A percentile compares a stretch with the other conserved stretches of the same genome.
These are phyloP conservation scores for Torymus texanus DNA, from an alignment of 2,888 invertebrate species.

Conservation along the genomic window DNA sequence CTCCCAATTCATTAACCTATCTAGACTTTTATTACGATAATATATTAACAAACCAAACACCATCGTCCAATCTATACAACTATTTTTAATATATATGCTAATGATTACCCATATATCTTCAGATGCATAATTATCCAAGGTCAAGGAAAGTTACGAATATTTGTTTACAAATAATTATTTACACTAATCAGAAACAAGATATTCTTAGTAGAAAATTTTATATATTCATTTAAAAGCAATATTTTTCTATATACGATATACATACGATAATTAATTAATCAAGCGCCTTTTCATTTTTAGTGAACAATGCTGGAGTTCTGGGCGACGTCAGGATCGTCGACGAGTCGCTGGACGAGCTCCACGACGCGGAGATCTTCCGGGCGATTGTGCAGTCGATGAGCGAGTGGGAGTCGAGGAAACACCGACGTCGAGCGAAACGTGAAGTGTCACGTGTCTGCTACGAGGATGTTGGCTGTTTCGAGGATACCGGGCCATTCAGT, in stretches of 20 bases:
- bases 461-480: constrained; percentile 93
- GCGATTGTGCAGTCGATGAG: constrained; percentile 85
- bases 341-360: constrained; percentile 84
- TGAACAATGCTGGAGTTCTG: constrained; percentile 63
- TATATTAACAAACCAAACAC: no score
- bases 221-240: no score
- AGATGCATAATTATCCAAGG: no score
- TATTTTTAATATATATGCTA: no score
- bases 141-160: no score
- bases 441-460: constrained; percentile 91
- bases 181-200: no score
- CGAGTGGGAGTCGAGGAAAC: constrained; percentile 82
- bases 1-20: no score
- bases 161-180: no score
- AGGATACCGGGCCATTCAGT: constrained; percentile 91
- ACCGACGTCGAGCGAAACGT: constrained; percentile 79
- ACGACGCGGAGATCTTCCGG: constrained; percentile 83
- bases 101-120: no score
- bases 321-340: constrained; percentile 78
- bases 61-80: no score
- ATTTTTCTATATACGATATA: neutral
- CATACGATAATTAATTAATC: neutral
- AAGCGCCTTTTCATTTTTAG: neutral
- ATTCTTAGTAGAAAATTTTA: no score
- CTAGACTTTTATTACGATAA: no score